A percentile compares a stretch with the other conserved stretches of the same genome.
Evolutionary conservation across 2,888 invertebrate genomes (phyloP).

Genomic region (Oligia strigilis): DNA sequence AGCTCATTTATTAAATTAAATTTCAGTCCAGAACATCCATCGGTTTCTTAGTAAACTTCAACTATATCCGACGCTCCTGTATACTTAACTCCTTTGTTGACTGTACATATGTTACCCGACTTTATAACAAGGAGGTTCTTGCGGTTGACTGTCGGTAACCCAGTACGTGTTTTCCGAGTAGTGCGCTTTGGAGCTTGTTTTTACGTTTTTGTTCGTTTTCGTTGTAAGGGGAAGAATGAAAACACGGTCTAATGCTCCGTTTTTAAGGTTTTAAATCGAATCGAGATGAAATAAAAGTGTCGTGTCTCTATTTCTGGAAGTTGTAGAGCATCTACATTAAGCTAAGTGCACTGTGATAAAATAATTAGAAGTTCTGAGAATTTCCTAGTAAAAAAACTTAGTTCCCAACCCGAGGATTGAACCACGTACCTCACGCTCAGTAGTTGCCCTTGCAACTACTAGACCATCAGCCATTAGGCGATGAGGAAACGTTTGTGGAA

Average conservation of each 20-base stretch:
- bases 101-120: conserved; percentile 16
- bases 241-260: background rate
- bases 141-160: background rate
- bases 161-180: background rate
- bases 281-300: background rate
- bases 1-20: too few relatives aligned
- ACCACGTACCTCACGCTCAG: background rate
- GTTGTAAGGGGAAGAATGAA: background rate
- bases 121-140: conserved; percentile 11
- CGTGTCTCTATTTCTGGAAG: background rate
- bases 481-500: too few relatives aligned
- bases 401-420: background rate
- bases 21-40: too few relatives aligned
- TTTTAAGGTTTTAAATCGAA: background rate
- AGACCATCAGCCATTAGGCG: background rate
- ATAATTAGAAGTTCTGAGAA: too few relatives aligned
- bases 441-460: background rate
- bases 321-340: background rate
- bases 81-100: too few relatives aligned
- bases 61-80: too few relatives aligned
- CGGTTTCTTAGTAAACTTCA: too few relatives aligned
- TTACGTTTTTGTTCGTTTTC: background rate
- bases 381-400: background rate
- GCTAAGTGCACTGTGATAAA: background rate
- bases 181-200: background rate